Evolutionary conservation across 2,797 vertebrate genomes (phyloP), one percentile per base, ranked within the genome.

Genomic region (Schizopygopsis pylzovi): DNA sequence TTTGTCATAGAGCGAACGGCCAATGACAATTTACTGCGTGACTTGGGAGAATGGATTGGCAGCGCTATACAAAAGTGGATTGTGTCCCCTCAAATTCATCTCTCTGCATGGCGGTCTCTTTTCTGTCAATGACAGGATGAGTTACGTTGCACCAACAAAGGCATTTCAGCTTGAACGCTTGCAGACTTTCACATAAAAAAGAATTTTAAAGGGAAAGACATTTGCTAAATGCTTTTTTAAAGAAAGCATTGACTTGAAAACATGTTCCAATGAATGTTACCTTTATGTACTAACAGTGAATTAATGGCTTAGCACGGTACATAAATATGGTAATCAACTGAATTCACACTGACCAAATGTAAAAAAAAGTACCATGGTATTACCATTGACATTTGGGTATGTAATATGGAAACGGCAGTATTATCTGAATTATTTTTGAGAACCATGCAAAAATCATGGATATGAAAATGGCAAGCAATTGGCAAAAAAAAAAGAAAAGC

Each of bases 1-100:
- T 72, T 75, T 75, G 49, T 43, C 59, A 67, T 63, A 65, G 86
- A 54, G 56, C 45, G 56, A 87, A 73, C 2, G 33, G 59, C 70
- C 39, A 16, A 61, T 84, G 63, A 85, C 82, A 87, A 82, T 86
- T 84, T 81, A 84, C 70, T 37, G 61, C 15, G 16, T 83, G 82
- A 47, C 82, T 82, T 22, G 37, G 59, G 41, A 81, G 75, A 84
- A 82, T 80, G 13, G 61, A 86, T 80, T 87, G 68, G 68, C 76
- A 72, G 70, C 18, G 37, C 77, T 54, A 79, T 71, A 76, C 45
- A 68, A 80, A 81, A 84, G 79, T 79, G 43, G 67, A 56, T 67
- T 82, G 80, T 68, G 59, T 81, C 25, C 49, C 67, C 61, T 82
- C 70, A 71, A 79, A 88, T 83, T 49, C 67, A 47, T 59, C 63